phyloP scores from a whole-genome alignment of 2,113 vertebrate genomes.

The Paraplagusia blochii region DNA sequence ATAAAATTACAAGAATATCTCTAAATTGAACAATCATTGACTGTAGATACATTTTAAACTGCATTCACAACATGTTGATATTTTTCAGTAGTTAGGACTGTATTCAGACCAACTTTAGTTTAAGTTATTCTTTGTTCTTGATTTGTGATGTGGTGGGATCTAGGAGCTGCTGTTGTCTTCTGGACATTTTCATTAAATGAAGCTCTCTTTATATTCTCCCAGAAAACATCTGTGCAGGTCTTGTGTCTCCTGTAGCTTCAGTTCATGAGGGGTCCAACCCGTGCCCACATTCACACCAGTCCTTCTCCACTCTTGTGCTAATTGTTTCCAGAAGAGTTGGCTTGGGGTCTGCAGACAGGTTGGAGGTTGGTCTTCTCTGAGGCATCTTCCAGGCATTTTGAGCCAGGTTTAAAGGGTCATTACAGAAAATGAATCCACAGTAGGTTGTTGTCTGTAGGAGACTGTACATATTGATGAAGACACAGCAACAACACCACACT shows the following conservation, averaged over 20 bases:
- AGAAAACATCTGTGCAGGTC: conserved; percentile 7
- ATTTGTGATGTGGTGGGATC: too few species aligned
- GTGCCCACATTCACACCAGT: not conserved
- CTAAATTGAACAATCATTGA: too few species aligned
- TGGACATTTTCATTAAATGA: conserved; percentile 2
- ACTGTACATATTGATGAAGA: conserved; percentile 27
- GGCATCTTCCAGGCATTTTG: conserved; percentile 7
- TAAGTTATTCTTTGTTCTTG: too few species aligned
- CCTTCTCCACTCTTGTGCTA: conserved; percentile 62
- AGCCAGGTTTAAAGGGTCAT: conserved; percentile 19
- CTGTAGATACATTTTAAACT: conserved; percentile 18
- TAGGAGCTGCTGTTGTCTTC: too few species aligned
- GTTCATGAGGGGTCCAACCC: conserved; percentile 8
- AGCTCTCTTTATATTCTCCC: conserved; percentile 45
- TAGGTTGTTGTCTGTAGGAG: conserved; percentile 34
- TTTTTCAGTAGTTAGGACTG: too few species aligned
- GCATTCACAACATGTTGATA: too few species aligned
- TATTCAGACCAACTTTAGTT: too few species aligned
- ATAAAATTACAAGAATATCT: conserved; percentile 3
- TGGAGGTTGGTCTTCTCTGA: conserved; percentile 14
- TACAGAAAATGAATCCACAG: conserved; percentile 22
- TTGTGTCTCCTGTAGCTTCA: not conserved
- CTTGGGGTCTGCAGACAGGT: conserved; percentile 17
- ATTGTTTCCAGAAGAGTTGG: conserved; percentile 29
- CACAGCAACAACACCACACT: conserved; percentile 20